A percentile compares a stretch with the other conserved stretches of the same genome.
phyloP scores from a whole-genome alignment of 2,888 invertebrate genomes.

The Antitype chi region DNA sequence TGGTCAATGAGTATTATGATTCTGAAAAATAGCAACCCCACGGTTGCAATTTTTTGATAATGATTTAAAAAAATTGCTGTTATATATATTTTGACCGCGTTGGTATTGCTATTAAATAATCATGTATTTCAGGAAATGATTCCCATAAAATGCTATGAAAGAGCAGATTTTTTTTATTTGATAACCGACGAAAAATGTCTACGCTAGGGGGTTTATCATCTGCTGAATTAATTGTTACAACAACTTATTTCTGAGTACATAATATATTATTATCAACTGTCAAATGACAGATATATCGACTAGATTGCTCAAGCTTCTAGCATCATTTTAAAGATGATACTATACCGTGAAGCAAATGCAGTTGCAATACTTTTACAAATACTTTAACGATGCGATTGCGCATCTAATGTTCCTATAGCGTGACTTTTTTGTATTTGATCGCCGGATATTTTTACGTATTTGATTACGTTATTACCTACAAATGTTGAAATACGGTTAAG shows the following conservation, averaged over 20 bases:
- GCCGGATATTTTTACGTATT: slow-evolving; percentile 35
- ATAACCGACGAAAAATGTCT: too few relatives aligned
- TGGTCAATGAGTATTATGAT: too few relatives aligned
- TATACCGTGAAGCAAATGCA: slow-evolving; percentile 41
- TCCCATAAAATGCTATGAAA: too few relatives aligned
- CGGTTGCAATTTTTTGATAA: too few relatives aligned
- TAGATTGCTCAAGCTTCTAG: slow-evolving; percentile 23
- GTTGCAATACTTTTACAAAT: slow-evolving; percentile 58
- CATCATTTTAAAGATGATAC: slow-evolving; percentile 35
- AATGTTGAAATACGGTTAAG: slow-evolving; percentile 6
- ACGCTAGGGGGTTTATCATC: too few relatives aligned
- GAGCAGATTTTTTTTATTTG: too few relatives aligned
- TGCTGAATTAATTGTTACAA: too few relatives aligned
- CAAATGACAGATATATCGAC: slow-evolving; percentile 16
- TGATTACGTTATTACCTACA: slow-evolving; percentile 24
- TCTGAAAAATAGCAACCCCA: too few relatives aligned
- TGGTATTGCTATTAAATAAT: too few relatives aligned
- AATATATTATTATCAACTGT: neutral
- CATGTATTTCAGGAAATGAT: too few relatives aligned
- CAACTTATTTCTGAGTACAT: neutral
- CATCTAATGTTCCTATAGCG: slow-evolving; percentile 62
- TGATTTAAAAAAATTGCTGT: too few relatives aligned
- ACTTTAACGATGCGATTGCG: slow-evolving; percentile 55
- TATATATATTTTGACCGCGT: too few relatives aligned
- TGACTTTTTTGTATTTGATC: slow-evolving; percentile 54